Percentiles rank a stretch among this genome's conserved stretches.
Evolutionary conservation across 2,888 invertebrate species (phyloP).

Genomic region (Strigamia transsilvanica): DNA sequence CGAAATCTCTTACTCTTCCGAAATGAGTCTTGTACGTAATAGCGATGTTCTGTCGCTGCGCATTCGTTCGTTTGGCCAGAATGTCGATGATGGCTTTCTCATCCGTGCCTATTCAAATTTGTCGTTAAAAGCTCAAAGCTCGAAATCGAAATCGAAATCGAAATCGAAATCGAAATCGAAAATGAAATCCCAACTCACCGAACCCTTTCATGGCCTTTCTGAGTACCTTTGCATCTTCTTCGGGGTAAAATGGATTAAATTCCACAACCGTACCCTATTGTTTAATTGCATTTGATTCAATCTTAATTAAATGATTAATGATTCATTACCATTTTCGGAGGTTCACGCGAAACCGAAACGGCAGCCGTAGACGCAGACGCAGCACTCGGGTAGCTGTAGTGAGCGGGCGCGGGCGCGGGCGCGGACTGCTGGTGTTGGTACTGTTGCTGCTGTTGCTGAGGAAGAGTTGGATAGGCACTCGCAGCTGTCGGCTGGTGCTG

Average conservation of each 20-base stretch:
- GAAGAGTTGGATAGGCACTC: not conserved
- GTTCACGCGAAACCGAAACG: not conserved
- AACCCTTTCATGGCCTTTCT: conserved; percentile 93
- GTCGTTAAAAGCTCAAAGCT: no score
- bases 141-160: no score
- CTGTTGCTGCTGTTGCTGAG: not conserved
- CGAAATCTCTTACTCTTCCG: conserved; percentile 75
- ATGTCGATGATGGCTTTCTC: conserved; percentile 88
- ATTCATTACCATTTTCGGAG: not conserved
- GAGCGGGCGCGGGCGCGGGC: not conserved
- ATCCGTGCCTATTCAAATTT: conserved; percentile 74
- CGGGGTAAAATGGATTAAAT: conserved; percentile 79
- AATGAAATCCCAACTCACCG: no score
- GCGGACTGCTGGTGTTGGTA: not conserved
- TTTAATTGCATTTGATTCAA: not conserved
- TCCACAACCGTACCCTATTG: conserved; percentile 72
- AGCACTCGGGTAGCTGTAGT: not conserved
- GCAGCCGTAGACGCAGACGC: not conserved
- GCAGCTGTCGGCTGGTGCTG: not conserved
- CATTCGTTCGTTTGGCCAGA: conserved; percentile 81
- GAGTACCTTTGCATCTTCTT: conserved; percentile 79
- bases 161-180: no score
- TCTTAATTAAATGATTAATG: not conserved
- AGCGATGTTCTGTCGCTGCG: conserved; percentile 84
- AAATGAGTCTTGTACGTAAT: conserved; percentile 84